These are phyloP conservation scores for Bombus affinis DNA, from an alignment of 1,140 invertebrate species.

Conservation along the genomic window DNA sequence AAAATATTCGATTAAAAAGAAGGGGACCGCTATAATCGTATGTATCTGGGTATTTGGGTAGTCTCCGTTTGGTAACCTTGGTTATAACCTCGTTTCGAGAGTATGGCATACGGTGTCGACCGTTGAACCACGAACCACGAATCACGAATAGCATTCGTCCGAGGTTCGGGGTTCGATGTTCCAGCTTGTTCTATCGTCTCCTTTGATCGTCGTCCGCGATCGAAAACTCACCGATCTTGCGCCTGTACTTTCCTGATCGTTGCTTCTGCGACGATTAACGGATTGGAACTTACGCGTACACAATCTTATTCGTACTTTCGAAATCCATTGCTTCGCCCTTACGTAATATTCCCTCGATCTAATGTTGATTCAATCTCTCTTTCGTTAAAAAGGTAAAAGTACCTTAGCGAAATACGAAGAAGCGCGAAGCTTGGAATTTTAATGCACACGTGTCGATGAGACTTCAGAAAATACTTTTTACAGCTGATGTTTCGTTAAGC, in stretches of 20 bases:
- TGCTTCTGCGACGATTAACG: background rate
- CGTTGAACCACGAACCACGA: slow-evolving; percentile 30
- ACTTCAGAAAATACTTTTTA: slow-evolving; percentile 1
- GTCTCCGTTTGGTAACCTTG: slow-evolving; percentile 78
- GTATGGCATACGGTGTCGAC: slow-evolving; percentile 51
- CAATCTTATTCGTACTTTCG: slow-evolving; percentile 28
- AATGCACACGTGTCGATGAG: slow-evolving; percentile 58
- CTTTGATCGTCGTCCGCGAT: background rate
- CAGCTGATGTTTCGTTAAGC: slow-evolving; percentile 11
- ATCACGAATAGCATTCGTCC: slow-evolving; percentile 17
- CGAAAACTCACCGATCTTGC: background rate
- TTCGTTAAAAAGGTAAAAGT: slow-evolving; percentile 27
- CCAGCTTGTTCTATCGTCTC: background rate
- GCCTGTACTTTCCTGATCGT: background rate
- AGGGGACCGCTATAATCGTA: slow-evolving; percentile 71
- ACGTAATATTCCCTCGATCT: slow-evolving; percentile 17
- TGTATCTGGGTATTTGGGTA: slow-evolving; percentile 79
- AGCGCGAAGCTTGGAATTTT: slow-evolving; percentile 68
- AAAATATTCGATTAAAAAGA: slow-evolving; percentile 42
- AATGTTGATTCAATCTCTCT: background rate
- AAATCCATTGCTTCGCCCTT: slow-evolving; percentile 21
- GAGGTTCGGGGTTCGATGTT: background rate
- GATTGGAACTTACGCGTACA: background rate
- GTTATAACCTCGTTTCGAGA: slow-evolving; percentile 71
- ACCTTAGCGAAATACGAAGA: slow-evolving; percentile 57